Evolutionary conservation across 2,797 vertebrate species (phyloP), one percentile per base, ranked within the genome.

Genomic region (Amazonetta brasiliensis): DNA sequence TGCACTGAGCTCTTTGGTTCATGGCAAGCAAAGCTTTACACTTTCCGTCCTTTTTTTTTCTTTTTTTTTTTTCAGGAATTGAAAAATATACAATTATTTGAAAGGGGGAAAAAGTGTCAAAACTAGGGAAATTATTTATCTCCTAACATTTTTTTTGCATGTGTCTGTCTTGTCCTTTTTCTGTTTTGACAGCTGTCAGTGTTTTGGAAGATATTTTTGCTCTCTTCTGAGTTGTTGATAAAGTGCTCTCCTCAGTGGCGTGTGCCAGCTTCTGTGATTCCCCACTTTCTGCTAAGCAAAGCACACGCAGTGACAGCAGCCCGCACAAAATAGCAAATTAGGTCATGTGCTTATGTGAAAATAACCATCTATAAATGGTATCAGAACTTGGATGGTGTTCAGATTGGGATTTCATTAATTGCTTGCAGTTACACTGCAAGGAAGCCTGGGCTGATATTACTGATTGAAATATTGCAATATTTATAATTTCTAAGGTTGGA

Each of bases 271-370:
- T 84, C 79, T 84, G 41, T 12, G 46, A 41, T 73, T 91, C 67
- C 37, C 6, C 43, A 81, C 67, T 76, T 71, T 60, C 56, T 80
- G 3, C 17, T 64, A 58, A 93, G 41, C 25, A 6, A 28, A 68
- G 72, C 54, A 74, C 48, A 56, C 41, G 3, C 60, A 22, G 37
- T 50, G 81, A 94, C 84, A 89, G 59, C 52, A 79, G 60, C 52
- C 35, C 19, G 37, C 55, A 63, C 52, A 84, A 79, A 73, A 2
- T 30, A 87, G 75, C 9, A 41, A 91, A 74, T 85, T 37, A 54
- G 64, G 64, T 90, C 64, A 68, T 35, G 44, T 7, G 6, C 62
- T 90, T 39, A 30, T 33, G 33, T 71, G 26, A 67, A 95, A 95
- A 87, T 43, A 30, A 37, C 6, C 20, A 3, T 73, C 67, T 59